Conservation (phyloP, 2,113 vertebrate species). For the western clawed frog (Xenopus tropicalis) region DNA sequence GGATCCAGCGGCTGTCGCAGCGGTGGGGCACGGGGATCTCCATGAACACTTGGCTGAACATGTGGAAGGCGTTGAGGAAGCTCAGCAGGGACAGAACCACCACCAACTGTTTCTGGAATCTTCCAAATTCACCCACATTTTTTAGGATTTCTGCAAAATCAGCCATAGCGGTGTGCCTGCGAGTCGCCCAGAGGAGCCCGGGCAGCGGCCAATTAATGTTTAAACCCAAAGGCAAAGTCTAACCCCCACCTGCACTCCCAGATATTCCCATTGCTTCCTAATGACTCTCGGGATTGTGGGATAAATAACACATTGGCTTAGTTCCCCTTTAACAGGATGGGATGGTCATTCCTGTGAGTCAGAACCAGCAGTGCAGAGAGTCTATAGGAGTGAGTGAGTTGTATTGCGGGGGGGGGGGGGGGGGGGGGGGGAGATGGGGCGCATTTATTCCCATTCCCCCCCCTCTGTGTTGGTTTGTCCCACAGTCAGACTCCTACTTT, state of each 20-base stretch:
- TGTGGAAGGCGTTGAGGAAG: conserved; percentile 63
- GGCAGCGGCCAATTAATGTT: conserved; percentile 59
- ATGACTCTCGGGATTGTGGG: no score
- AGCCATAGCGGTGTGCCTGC: conserved; percentile 55
- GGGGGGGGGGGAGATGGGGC: no score
- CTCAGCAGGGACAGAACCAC: conserved; percentile 59
- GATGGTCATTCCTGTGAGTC: no score
- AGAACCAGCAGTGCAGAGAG: no score
- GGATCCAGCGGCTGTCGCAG: conserved; percentile 82
- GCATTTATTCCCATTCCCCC: no score
- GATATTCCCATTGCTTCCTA: no score
- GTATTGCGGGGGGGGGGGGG: no score
- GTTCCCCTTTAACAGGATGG: no score
- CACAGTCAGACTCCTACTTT: no score
- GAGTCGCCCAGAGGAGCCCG: conserved; percentile 27
- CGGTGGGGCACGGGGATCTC: conserved; percentile 60
- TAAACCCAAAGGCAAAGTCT: conserved; percentile 54
- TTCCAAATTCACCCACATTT: conserved; percentile 74
- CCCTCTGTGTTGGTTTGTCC: no score
- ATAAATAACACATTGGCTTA: no score
- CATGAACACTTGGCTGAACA: conserved; percentile 79
- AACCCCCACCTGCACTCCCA: not conserved
- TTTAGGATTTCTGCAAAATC: conserved; percentile 66
- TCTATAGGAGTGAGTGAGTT: no score
- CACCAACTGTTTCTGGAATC: conserved; percentile 73